Evolutionary conservation across 2,888 invertebrate genomes (phyloP).

Genomic region (Eupithecia insigniata): DNA sequence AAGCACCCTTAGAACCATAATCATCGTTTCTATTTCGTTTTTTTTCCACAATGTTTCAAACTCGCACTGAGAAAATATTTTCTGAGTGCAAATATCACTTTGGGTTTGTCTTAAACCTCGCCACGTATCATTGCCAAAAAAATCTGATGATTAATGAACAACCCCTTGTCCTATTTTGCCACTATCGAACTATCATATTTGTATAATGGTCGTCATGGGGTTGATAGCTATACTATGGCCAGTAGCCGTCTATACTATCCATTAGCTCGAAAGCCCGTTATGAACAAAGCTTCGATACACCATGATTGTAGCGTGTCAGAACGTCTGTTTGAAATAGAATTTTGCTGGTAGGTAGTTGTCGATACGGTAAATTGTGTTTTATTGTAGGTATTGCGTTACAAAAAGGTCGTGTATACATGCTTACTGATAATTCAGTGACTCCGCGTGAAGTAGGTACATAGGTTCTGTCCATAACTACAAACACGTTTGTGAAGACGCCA

Average conservation of each 20-base stretch:
- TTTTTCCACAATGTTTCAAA: too few relatives aligned
- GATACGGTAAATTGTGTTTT: neutral
- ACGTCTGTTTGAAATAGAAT: neutral
- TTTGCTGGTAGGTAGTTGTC: neutral
- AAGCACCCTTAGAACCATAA: neutral
- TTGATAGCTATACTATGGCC: neutral
- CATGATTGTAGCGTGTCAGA: neutral
- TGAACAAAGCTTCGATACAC: slow-evolving; percentile 16
- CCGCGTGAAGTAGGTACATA: too few relatives aligned
- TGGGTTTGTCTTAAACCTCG: too few relatives aligned
- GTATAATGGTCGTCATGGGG: neutral
- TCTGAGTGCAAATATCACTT: too few relatives aligned
- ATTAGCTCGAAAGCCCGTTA: slow-evolving; percentile 21
- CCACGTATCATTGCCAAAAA: too few relatives aligned
- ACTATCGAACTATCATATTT: neutral
- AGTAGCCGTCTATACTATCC: neutral
- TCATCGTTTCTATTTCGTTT: neutral
- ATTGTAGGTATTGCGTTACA: neutral
- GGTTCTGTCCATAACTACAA: too few relatives aligned
- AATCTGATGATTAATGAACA: too few relatives aligned
- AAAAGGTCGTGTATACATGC: neutral
- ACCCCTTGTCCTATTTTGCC: neutral
- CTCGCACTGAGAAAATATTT: too few relatives aligned
- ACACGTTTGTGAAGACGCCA: too few relatives aligned
- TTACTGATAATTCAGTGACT: too few relatives aligned